These are phyloP conservation scores for Endotricha flammealis DNA, from an alignment of 2,888 invertebrate genomes.

Conservation along the genomic window DNA sequence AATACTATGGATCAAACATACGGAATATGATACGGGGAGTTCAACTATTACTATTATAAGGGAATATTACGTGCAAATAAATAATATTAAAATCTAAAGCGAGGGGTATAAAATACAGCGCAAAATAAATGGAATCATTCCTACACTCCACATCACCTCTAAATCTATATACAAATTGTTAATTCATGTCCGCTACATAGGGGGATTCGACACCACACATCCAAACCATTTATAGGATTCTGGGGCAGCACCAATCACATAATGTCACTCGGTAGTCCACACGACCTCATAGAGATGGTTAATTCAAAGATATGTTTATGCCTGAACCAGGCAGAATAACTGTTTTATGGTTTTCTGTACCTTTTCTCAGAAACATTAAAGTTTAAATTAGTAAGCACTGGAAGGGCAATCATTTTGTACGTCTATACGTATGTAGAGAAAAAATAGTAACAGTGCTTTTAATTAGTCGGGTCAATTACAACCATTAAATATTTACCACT, in stretches of 20 bases:
- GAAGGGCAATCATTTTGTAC: too few species aligned
- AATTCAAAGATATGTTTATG: too few species aligned
- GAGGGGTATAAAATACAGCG: slow-evolving; percentile 39
- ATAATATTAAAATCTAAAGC: slow-evolving; percentile 47
- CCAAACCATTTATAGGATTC: slow-evolving; percentile 51
- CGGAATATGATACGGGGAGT: slow-evolving; percentile 26
- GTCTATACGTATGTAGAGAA: too few species aligned
- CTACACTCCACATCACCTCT: slow-evolving; percentile 53
- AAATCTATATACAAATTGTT: slow-evolving; percentile 47
- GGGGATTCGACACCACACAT: slow-evolving; percentile 59
- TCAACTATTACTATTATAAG: slow-evolving; percentile 26
- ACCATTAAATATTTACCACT: too few species aligned
- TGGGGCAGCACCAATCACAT: slow-evolving; percentile 78
- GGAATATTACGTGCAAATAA: slow-evolving; percentile 41
- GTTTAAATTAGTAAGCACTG: too few species aligned
- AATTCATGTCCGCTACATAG: slow-evolving; percentile 49
- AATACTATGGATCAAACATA: slow-evolving; percentile 38
- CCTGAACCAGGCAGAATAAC: too few species aligned
- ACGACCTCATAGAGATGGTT: slow-evolving; percentile 66
- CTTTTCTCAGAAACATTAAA: too few species aligned
- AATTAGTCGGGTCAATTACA: too few species aligned
- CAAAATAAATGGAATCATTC: slow-evolving; percentile 50
- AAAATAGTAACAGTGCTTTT: too few species aligned
- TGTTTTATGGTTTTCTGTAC: too few species aligned
- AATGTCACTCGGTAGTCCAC: slow-evolving; percentile 54